Conservation (phyloP, 2,797 vertebrate genomes). For the Chelmon rostratus region DNA sequence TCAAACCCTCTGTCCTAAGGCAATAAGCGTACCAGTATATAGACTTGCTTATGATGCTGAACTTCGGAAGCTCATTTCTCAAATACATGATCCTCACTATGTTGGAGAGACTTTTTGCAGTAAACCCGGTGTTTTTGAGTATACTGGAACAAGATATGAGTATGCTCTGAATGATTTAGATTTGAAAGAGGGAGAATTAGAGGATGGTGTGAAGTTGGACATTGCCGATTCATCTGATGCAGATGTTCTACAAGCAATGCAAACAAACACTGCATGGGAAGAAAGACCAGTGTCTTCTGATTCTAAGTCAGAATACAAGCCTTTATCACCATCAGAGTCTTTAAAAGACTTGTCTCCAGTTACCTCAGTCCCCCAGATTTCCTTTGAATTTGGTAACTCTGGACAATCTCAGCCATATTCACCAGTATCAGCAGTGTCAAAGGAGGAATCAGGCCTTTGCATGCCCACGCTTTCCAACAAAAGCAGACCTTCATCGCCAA, state of each 20-base stretch:
- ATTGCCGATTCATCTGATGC: slow-evolving; percentile 9
- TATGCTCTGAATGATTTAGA: slow-evolving; percentile 40
- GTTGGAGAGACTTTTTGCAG: slow-evolving; percentile 63
- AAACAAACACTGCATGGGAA: slow-evolving; percentile 7
- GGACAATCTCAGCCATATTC: slow-evolving; percentile 37
- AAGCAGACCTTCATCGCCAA: slow-evolving; percentile 1
- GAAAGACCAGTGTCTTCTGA: slow-evolving; percentile 36
- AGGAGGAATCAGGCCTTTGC: slow-evolving; percentile 22
- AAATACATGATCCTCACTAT: slow-evolving; percentile 75
- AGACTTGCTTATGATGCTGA: slow-evolving; percentile 66
- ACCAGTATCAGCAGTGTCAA: slow-evolving; percentile 41
- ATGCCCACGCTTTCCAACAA: too few relatives aligned
- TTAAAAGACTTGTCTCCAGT: slow-evolving; percentile 46
- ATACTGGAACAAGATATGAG: slow-evolving; percentile 57
- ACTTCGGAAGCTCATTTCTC: slow-evolving; percentile 76
- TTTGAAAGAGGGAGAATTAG: slow-evolving; percentile 16
- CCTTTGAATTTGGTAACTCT: neutral
- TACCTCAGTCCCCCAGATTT: slow-evolving; percentile 47
- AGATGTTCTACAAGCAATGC: neutral
- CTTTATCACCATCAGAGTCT: slow-evolving; percentile 39
- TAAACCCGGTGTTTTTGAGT: slow-evolving; percentile 67
- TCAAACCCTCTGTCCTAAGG: slow-evolving; percentile 25
- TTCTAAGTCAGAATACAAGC: slow-evolving; percentile 32
- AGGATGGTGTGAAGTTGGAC: slow-evolving; percentile 4
- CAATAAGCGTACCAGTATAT: slow-evolving; percentile 53